These are phyloP conservation scores for Trissonchulus sp. DNA, from an alignment of 2,888 invertebrate species.

Conservation along the genomic window DNA sequence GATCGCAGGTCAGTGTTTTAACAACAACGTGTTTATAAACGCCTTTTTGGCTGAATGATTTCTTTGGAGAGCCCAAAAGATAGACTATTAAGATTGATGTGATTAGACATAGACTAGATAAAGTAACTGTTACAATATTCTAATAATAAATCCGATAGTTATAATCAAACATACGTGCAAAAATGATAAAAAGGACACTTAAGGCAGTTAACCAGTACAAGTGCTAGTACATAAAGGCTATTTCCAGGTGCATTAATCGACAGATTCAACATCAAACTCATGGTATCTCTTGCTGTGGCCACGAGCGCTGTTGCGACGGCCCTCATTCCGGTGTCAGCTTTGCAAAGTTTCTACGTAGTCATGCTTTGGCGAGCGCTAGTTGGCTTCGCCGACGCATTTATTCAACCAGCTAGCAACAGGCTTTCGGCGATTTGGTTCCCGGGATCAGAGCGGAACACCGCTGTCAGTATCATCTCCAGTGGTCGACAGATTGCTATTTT, in stretches of 20 bases:
- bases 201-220: no score
- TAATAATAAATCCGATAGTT: no score
- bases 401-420: constrained; percentile 26
- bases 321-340: background rate
- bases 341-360: constrained; percentile 14
- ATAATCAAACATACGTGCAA: no score
- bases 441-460: constrained; percentile 1
- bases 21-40: background rate
- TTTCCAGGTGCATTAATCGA: constrained; percentile 8
- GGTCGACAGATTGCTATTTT: constrained; percentile 28
- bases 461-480: constrained; percentile 24
- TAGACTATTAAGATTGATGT: no score
- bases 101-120: no score
- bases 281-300: background rate
- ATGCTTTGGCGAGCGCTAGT: constrained; percentile 8
- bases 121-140: no score
- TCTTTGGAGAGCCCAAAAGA: background rate
- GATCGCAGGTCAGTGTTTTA: constrained; percentile 14
- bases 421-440: constrained; percentile 27
- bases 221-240: no score
- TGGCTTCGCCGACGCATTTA: constrained; percentile 28
- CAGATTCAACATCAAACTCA: background rate
- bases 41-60: background rate
- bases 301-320: constrained; percentile 6
- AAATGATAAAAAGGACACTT: no score